A percentile compares a stretch with the other conserved stretches of the same genome.
phyloP scores from a whole-genome alignment of 2,797 vertebrate species.

The Sebastes goodei region DNA sequence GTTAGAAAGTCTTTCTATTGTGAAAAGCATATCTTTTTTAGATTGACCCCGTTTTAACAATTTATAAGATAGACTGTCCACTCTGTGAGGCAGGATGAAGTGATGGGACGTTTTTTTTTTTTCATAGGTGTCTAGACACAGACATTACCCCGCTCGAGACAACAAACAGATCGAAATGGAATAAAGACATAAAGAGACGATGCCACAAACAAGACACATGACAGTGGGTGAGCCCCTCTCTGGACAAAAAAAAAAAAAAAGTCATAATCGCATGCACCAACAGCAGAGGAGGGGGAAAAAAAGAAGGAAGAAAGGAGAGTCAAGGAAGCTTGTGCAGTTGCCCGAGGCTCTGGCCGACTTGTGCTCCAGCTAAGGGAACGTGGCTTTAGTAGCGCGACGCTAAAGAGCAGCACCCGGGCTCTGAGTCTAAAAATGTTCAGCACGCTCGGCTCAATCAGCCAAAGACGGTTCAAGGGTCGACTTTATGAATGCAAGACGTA shows the following conservation, averaged over 20 bases:
- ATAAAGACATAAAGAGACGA: slow-evolving; percentile 68
- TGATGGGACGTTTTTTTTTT: slow-evolving; percentile 71
- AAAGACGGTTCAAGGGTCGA: slow-evolving; percentile 65
- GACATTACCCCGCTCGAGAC: slow-evolving; percentile 59
- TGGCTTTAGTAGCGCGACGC: slow-evolving; percentile 67
- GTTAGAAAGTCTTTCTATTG: slow-evolving; percentile 65
- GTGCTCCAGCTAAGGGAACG: slow-evolving; percentile 80
- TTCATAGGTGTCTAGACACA: slow-evolving; percentile 70
- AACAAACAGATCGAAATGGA: slow-evolving; percentile 67
- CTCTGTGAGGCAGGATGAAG: slow-evolving; percentile 85
- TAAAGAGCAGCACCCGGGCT: slow-evolving; percentile 71
- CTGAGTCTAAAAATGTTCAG: slow-evolving; percentile 70
- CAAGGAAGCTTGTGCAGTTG: slow-evolving; percentile 88
- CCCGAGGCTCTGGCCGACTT: slow-evolving; percentile 85
- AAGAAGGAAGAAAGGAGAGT: slow-evolving; percentile 84
- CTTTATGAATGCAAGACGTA: slow-evolving; percentile 67
- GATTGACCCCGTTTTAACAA: slow-evolving; percentile 79
- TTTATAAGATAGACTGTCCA: slow-evolving; percentile 68
- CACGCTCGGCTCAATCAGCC: slow-evolving; percentile 76
- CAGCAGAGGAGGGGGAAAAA: slow-evolving; percentile 76
- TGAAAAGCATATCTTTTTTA: slow-evolving; percentile 63
- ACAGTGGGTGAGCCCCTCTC: slow-evolving; percentile 77
- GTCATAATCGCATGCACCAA: slow-evolving; percentile 85
- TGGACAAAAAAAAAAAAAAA: slow-evolving; percentile 53
- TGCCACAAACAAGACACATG: slow-evolving; percentile 81